Evolutionary conservation across 2,797 vertebrate species (phyloP).

Genomic region (Eulemur albifrons): DNA sequence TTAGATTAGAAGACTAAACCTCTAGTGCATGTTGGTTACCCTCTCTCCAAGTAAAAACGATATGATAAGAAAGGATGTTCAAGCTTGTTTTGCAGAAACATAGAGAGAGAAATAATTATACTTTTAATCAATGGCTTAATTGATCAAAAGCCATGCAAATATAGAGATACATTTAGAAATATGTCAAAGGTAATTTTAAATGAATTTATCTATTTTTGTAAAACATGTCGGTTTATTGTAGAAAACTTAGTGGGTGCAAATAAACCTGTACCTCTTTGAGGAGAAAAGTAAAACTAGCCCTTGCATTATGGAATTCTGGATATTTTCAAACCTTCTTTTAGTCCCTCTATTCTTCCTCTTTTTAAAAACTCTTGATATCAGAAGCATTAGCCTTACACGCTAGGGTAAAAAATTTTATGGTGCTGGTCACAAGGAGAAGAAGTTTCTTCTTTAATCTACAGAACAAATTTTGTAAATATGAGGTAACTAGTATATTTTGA

Average conservation of each 20-base stretch:
- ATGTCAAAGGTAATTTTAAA: not conserved
- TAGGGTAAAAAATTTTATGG: not conserved
- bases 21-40: not conserved
- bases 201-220: not conserved
- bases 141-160: not conserved
- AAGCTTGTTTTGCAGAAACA: not conserved
- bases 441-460: not conserved
- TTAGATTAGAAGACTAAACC: not conserved
- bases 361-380: not conserved
- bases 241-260: not conserved
- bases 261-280: not conserved
- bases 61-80: not conserved
- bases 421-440: not conserved
- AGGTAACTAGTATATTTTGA: not conserved
- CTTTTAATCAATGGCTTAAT: not conserved
- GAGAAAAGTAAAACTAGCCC: not conserved
- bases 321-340: not conserved
- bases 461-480: not conserved
- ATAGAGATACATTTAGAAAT: not conserved
- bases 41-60: not conserved
- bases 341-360: not conserved
- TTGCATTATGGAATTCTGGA: not conserved
- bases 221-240: not conserved
- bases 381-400: not conserved
- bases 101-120: not conserved